Conservation (phyloP, 30 jellyfish, hydroid and myxozoan species). For the Phacellophora camtschatica region DNA sequence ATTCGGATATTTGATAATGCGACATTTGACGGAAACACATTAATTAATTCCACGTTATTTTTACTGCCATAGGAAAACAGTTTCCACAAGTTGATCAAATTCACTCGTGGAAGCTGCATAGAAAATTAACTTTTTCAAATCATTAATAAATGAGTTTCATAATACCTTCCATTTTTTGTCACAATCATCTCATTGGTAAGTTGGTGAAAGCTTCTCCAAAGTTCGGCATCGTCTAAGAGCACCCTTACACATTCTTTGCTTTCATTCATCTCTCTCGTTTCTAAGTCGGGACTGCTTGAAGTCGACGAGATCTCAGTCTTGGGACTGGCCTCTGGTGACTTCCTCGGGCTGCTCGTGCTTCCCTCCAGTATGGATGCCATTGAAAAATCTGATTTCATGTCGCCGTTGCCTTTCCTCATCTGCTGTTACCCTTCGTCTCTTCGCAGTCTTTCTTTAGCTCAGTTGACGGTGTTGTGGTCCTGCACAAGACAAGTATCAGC, state of each 20-base stretch:
- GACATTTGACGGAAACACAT: too few relatives aligned
- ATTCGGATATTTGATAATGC: too few relatives aligned
- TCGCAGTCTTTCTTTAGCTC: background rate
- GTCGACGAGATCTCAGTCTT: conserved; percentile 52
- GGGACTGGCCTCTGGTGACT: conserved; percentile 54
- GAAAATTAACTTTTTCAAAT: too few relatives aligned
- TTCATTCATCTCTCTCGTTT: conserved; percentile 38
- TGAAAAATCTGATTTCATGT: conserved; percentile 97
- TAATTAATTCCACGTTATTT: too few relatives aligned
- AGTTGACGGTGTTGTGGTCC: conserved; percentile 19
- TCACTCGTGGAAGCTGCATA: too few relatives aligned
- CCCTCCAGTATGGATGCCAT: conserved; percentile 95
- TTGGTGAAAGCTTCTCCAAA: conserved; percentile 96
- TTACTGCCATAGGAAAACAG: too few relatives aligned
- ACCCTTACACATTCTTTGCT: conserved; percentile 69
- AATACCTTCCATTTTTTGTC: conserved; percentile 99
- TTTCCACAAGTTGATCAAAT: too few relatives aligned
- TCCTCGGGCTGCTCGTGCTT: conserved; percentile 56
- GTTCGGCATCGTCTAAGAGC: conserved; percentile 74
- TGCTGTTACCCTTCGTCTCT: conserved; percentile 34
- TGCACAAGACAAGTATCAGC: conserved; percentile 58
- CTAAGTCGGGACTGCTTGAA: conserved; percentile 32
- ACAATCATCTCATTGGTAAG: conserved; percentile 98
- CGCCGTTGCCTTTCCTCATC: conserved; percentile 70
- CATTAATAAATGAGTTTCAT: background rate